Evolutionary conservation across 2,888 invertebrate species (phyloP).

Genomic region (Latrodectus hesperus): DNA sequence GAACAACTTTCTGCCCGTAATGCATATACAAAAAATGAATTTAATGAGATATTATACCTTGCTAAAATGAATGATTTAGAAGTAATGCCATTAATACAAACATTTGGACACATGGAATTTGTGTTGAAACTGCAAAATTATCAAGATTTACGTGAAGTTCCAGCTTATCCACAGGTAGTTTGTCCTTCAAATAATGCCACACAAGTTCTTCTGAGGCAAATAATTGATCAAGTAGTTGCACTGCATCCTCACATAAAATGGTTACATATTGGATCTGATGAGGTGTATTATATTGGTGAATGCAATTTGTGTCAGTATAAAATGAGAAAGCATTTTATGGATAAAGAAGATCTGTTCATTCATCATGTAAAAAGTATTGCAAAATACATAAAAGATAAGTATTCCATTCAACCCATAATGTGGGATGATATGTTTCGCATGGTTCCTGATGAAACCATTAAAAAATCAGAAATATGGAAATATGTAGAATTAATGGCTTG

Average conservation of each 20-base stretch:
- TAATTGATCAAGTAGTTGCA: constrained; percentile 84
- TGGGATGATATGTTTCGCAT: constrained; percentile 89
- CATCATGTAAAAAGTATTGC: constrained; percentile 80
- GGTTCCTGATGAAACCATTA: constrained; percentile 77
- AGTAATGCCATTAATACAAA: constrained; percentile 88
- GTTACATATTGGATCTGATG: constrained; percentile 88
- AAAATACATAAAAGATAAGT: constrained; percentile 75
- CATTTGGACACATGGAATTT: constrained; percentile 89
- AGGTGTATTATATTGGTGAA: constrained; percentile 81
- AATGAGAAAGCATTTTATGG: constrained; percentile 75
- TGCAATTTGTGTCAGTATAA: constrained; percentile 74
- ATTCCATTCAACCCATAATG: constrained; percentile 79
- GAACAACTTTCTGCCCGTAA: constrained; percentile 80
- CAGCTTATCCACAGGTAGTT: constrained; percentile 79
- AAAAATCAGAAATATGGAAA: constrained; percentile 76
- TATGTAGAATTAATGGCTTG: constrained; percentile 83
- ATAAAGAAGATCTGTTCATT: constrained; percentile 80
- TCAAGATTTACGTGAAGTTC: constrained; percentile 81
- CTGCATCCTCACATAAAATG: constrained; percentile 81
- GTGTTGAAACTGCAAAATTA: constrained; percentile 83
- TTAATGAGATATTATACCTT: constrained; percentile 80
- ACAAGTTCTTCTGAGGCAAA: constrained; percentile 79
- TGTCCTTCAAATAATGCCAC: constrained; percentile 82
- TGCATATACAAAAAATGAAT: constrained; percentile 82
- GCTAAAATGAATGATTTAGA: constrained; percentile 80